Base-by-base conservation (phyloP, 2,888 invertebrate genomes). In the Noctua pronuba region DNA sequence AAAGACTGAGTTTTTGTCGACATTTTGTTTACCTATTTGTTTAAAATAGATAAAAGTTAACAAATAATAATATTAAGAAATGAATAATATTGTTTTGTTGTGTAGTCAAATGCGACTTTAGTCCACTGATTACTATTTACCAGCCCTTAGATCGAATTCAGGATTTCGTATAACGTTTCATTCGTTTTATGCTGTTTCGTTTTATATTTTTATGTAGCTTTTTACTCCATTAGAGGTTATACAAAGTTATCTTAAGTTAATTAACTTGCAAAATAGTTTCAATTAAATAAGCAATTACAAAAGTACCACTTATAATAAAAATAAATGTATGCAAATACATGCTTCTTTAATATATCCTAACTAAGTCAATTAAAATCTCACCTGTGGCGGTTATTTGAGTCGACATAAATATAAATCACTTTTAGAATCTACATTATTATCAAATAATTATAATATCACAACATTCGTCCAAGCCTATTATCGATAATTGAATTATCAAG, bases 391-490 rank as follows among this genome's bases (percentile, higher is more conserved):
- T 62, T 38, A 72, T 68, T 64, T 64, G 31, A 71, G 6, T 8
- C 18, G 16, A 31, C 21, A 82, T 69, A 69, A 79, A 65, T 85
- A 75, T 64, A 75, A 60, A 68, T 28, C 35, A 52, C 62, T 52
- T 60, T 1, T 41, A 44, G 68, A 74, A 85, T 81, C 8, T 65
- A 52, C 58, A 76, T 44, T 62, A 35, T 62, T 80, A 85, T 44
- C 88, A 94, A 58, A 74, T 58, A 67, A 73, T 74, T 82, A 35
- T 88, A 95, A 35, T 58, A 55, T 41, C 46, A 18, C 41, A 41
- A 72, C 58, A 75, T 46, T 80, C 18, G 52, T 60, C n/a, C 6
- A 70, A 60, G 68, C 83, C 55, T 77, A 83, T 83, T 77, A 85
- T 13, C 35, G 16, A 28, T 85, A 75, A 75, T 82, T 72, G 68